A percentile compares a stretch with the other conserved stretches of the same genome.
Conservation (phyloP, 1,140 invertebrate genomes). For the Liolophura sinensis region DNA sequence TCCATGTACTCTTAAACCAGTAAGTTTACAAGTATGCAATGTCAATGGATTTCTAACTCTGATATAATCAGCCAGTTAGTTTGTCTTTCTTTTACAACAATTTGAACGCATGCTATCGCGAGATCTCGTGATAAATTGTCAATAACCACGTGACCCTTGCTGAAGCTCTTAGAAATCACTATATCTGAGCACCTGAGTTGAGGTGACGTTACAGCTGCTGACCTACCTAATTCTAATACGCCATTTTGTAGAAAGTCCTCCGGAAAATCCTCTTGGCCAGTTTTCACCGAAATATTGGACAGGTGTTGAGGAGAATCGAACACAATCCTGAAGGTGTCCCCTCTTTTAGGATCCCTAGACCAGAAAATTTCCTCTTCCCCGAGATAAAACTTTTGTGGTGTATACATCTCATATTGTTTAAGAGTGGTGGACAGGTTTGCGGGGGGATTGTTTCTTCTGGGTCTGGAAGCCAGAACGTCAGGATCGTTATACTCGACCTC, state of each 20-base stretch:
- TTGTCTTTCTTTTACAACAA: too few species aligned
- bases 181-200: too few species aligned
- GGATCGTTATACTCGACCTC: slow-evolving; percentile 15
- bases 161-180: too few species aligned
- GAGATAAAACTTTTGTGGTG: slow-evolving; percentile 27
- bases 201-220: too few species aligned
- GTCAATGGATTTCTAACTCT: too few species aligned
- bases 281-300: slow-evolving; percentile 25
- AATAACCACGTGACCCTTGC: too few species aligned
- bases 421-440: slow-evolving; percentile 31
- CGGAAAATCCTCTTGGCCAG: slow-evolving; percentile 28
- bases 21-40: too few species aligned
- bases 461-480: background rate
- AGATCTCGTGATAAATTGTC: too few species aligned
- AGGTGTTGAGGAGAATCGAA: slow-evolving; percentile 34
- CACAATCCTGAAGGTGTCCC: slow-evolving; percentile 28
- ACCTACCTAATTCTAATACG: slow-evolving; percentile 9
- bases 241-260: slow-evolving; percentile 27
- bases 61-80: too few species aligned
- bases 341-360: slow-evolving; percentile 18
- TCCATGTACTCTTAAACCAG: too few species aligned
- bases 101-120: too few species aligned
- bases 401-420: slow-evolving; percentile 19
- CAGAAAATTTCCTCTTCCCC: slow-evolving; percentile 32
- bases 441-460: slow-evolving; percentile 32